Conservation (phyloP, 2,113 vertebrate genomes). For the Esox niger region DNA sequence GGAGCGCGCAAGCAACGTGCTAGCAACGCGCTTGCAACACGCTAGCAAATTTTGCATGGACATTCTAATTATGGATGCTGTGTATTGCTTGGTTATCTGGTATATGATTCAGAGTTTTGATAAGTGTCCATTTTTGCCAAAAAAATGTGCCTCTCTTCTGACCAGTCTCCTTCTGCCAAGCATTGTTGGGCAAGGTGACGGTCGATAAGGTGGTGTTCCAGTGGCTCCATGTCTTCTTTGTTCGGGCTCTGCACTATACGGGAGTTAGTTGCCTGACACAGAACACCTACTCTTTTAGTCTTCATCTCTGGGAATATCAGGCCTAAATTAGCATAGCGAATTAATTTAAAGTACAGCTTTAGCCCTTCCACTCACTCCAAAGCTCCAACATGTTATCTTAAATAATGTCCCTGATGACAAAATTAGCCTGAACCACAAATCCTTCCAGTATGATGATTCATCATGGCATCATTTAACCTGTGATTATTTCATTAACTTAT, state of each 20-base stretch:
- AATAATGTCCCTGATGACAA: constrained; percentile 6
- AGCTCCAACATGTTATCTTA: constrained; percentile 6
- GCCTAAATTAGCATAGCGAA: constrained; percentile 18
- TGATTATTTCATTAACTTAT: background rate
- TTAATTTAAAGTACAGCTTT: constrained; percentile 22
- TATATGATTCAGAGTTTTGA: too few relatives aligned
- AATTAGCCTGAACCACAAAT: constrained; percentile 5
- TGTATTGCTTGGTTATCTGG: too few relatives aligned
- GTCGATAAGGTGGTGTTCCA: background rate
- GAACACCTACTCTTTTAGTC: constrained; percentile 4
- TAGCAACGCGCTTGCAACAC: too few relatives aligned
- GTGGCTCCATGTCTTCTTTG: background rate
- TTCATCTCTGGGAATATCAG: constrained; percentile 3
- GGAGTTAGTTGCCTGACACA: background rate
- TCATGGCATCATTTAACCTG: background rate
- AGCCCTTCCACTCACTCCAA: background rate
- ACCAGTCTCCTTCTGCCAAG: too few relatives aligned
- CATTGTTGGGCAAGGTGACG: too few relatives aligned
- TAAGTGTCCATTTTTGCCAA: too few relatives aligned
- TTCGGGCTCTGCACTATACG: background rate
- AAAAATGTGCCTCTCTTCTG: too few relatives aligned
- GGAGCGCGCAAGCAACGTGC: too few relatives aligned
- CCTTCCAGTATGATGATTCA: background rate
- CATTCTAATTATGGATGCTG: too few relatives aligned
- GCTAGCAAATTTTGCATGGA: too few relatives aligned